A percentile compares a stretch with the other conserved stretches of the same genome.
Evolutionary conservation across 2,797 vertebrate genomes (phyloP).

Genomic region (Oophaga sylvatica): DNA sequence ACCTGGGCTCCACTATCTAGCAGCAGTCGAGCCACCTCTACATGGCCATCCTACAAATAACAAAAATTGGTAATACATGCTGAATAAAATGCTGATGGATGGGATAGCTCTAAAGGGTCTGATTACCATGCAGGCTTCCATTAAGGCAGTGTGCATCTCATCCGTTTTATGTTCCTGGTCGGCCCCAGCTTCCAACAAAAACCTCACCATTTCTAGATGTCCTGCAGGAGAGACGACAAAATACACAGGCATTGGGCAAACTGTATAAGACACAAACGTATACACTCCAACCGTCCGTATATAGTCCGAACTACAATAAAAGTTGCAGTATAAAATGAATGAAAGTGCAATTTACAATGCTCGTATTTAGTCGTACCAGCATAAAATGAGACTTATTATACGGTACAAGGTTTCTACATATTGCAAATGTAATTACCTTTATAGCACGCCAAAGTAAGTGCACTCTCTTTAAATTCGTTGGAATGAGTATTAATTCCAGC

Average conservation of each 20-base stretch:
- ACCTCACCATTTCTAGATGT: constrained; percentile 82
- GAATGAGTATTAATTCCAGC: constrained; percentile 84
- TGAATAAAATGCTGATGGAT: too few relatives aligned
- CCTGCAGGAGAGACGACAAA: constrained; percentile 66
- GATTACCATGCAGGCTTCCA: constrained; percentile 85
- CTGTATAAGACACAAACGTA: background rate
- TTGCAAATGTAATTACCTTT: constrained; percentile 70
- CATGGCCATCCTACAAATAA: constrained; percentile 77
- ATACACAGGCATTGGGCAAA: background rate
- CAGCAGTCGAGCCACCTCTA: constrained; percentile 81
- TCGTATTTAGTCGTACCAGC: too few relatives aligned
- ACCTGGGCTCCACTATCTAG: constrained; percentile 83
- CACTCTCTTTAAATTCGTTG: constrained; percentile 84
- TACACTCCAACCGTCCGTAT: background rate
- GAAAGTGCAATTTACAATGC: too few relatives aligned
- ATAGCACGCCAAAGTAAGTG: constrained; percentile 81
- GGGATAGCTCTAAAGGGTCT: background rate
- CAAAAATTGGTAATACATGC: background rate
- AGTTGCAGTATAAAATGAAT: background rate
- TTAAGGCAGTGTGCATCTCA: constrained; percentile 83
- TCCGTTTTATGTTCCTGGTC: constrained; percentile 85
- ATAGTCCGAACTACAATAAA: background rate
- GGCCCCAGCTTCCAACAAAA: constrained; percentile 81
- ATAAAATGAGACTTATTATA: too few relatives aligned
- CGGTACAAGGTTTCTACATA: background rate